Conservation (phyloP, 2,888 invertebrate species). For the Anodontia alba region DNA sequence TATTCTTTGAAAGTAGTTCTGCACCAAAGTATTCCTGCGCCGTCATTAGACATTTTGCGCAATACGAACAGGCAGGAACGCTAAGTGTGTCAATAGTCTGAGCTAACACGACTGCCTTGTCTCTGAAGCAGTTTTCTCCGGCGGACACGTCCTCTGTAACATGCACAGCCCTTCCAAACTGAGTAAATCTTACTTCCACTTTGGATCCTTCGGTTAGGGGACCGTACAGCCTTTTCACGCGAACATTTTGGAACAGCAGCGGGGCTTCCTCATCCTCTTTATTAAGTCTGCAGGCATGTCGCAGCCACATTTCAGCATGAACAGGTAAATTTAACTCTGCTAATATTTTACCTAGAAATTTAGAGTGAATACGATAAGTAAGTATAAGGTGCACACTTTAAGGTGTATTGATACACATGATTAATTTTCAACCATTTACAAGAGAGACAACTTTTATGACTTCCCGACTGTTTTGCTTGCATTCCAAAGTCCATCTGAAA, state of each 20-base stretch:
- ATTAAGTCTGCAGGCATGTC: conserved; percentile 57
- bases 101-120: conserved; percentile 67
- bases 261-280: conserved; percentile 57
- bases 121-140: conserved; percentile 67
- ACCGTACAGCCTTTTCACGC: conserved; percentile 66
- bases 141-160: conserved; percentile 50
- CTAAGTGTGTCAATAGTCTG: conserved; percentile 66
- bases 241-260: conserved; percentile 68
- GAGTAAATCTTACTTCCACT: conserved; percentile 62
- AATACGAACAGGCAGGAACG: conserved; percentile 68
- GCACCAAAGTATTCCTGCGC: conserved; percentile 68
- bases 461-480: too few relatives aligned
- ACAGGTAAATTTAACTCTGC: conserved; percentile 62
- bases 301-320: conserved; percentile 69
- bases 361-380: too few relatives aligned
- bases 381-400: too few relatives aligned
- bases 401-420: too few relatives aligned
- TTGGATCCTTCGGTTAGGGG: conserved; percentile 60
- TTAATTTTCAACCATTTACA: too few relatives aligned
- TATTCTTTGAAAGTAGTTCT: conserved; percentile 56
- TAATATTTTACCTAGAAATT: conserved; percentile 65
- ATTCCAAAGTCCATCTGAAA: too few relatives aligned
- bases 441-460: too few relatives aligned
- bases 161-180: conserved; percentile 65
- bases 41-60: conserved; percentile 69